Evolutionary conservation across 1,140 invertebrate genomes (phyloP).

Genomic region (Nylanderia fulva): DNA sequence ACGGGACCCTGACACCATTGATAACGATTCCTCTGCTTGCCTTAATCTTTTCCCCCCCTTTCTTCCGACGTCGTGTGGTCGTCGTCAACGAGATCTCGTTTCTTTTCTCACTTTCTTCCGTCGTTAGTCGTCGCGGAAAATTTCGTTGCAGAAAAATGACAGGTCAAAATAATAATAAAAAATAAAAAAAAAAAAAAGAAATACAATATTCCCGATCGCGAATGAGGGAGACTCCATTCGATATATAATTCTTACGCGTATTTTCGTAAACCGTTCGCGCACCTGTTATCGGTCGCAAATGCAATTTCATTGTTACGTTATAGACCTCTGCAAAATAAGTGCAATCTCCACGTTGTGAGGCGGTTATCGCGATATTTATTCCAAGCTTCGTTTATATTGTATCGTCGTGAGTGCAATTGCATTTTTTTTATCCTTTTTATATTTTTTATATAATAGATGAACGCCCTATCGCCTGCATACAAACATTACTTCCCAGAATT

Average conservation of each 20-base stretch:
- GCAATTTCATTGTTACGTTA: slow-evolving; percentile 35
- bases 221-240: neutral
- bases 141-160: slow-evolving; percentile 45
- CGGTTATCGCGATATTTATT: slow-evolving; percentile 39
- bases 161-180: too few relatives aligned
- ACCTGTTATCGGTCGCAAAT: slow-evolving; percentile 30
- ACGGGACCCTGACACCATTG: slow-evolving; percentile 72
- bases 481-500: neutral
- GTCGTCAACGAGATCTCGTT: slow-evolving; percentile 24
- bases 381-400: neutral
- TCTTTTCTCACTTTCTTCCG: neutral
- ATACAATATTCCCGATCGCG: neutral
- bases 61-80: neutral
- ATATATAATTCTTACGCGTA: slow-evolving; percentile 32
- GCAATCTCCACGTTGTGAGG: neutral
- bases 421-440: neutral
- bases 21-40: slow-evolving; percentile 66
- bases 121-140: slow-evolving; percentile 9
- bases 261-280: neutral
- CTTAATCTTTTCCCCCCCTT: slow-evolving; percentile 58
- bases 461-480: neutral
- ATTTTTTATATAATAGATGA: neutral
- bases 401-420: neutral
- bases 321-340: slow-evolving; percentile 34
- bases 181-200: too few relatives aligned